phyloP scores from a whole-genome alignment of 1,140 invertebrate species.

The Zaprionus gabonicus region DNA sequence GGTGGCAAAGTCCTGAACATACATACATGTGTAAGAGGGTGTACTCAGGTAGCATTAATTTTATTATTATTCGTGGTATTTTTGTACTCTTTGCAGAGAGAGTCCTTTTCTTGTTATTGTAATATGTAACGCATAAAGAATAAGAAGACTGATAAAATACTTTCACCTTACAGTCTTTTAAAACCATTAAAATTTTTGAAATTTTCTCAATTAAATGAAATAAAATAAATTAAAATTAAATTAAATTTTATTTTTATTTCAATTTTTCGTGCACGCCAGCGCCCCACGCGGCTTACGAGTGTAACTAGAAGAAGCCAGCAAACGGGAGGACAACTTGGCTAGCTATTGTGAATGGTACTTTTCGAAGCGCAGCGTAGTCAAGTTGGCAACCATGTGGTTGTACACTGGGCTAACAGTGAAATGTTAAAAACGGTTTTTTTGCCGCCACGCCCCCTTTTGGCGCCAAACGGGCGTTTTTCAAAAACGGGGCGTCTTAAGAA shows the following conservation, averaged over 20 bases:
- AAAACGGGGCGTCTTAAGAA: too few species aligned
- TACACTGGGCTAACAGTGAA: too few species aligned
- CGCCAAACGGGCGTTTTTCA: too few species aligned
- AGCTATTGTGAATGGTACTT: background rate
- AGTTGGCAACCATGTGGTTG: background rate
- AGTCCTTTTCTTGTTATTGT: background rate
- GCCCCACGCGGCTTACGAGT: conserved; percentile 31
- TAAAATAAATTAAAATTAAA: too few species aligned
- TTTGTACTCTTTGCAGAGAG: background rate
- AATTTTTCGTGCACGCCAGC: conserved; percentile 9
- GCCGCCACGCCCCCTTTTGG: too few species aligned
- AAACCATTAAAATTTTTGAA: too few species aligned
- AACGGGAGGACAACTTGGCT: background rate
- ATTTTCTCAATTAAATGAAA: too few species aligned
- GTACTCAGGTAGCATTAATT: background rate
- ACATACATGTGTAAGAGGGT: background rate
- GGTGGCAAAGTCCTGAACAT: background rate
- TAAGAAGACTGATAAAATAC: too few species aligned
- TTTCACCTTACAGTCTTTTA: too few species aligned
- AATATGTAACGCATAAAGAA: background rate
- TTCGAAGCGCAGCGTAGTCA: background rate
- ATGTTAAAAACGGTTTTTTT: too few species aligned
- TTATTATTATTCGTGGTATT: background rate
- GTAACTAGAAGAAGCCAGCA: background rate
- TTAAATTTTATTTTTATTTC: background rate